Evolutionary conservation across 2,113 vertebrate genomes (phyloP).

Genomic region (Panthera tigris): DNA sequence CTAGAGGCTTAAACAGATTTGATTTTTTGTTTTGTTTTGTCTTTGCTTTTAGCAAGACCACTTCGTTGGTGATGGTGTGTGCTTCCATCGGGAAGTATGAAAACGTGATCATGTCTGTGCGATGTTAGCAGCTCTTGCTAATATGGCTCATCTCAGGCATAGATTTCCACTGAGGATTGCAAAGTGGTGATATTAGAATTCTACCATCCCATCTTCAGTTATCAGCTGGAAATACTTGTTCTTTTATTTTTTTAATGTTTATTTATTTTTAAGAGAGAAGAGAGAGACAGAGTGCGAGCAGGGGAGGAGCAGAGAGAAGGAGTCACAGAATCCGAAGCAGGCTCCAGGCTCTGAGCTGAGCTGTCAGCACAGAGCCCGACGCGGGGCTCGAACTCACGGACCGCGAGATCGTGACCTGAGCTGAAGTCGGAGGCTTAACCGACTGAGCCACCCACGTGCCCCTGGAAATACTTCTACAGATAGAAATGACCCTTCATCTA

Average conservation of each 20-base stretch:
- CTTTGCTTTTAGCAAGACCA: background rate
- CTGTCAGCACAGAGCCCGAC: too few species aligned
- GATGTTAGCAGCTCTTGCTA: slow-evolving; percentile 10
- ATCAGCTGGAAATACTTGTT: slow-evolving; percentile 10
- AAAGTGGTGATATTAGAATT: background rate
- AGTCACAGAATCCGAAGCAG: too few species aligned
- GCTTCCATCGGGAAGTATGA: background rate
- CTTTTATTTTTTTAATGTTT: too few species aligned
- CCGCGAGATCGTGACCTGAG: too few species aligned
- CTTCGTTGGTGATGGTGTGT: background rate
- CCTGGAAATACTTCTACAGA: slow-evolving; percentile 33
- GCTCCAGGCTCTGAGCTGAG: too few species aligned
- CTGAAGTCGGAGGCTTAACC: too few species aligned
- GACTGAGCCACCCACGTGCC: too few species aligned
- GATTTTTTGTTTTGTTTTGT: background rate
- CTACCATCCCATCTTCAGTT: background rate
- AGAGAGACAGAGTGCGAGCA: too few species aligned
- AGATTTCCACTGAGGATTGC: background rate
- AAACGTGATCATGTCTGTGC: background rate
- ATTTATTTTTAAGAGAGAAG: too few species aligned
- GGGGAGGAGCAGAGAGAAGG: too few species aligned
- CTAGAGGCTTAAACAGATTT: background rate
- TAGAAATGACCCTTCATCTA: background rate
- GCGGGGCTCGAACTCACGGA: too few species aligned
- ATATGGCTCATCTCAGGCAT: background rate